phyloP scores from a whole-genome alignment of 2,113 vertebrate genomes.

The Notothenia coriiceps region DNA sequence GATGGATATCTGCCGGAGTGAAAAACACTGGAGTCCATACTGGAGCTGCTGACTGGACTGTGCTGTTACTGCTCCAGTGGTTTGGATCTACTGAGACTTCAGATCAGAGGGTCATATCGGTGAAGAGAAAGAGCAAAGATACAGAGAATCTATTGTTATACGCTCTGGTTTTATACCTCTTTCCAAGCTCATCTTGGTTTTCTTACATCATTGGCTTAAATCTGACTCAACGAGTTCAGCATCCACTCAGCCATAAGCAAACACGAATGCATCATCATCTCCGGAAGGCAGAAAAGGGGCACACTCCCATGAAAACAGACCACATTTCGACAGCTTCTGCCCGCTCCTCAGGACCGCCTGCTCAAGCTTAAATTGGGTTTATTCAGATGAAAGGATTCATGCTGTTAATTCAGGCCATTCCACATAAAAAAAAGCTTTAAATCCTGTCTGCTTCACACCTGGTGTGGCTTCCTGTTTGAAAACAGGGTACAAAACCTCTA shows the following conservation, averaged over 20 bases:
- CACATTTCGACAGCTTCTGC: conserved; percentile 39
- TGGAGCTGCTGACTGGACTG: conserved; percentile 24
- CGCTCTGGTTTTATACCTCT: conserved; percentile 1
- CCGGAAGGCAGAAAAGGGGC: conserved; percentile 34
- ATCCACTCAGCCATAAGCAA: conserved; percentile 42
- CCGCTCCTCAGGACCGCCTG: neutral
- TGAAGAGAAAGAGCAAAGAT: conserved; percentile 24
- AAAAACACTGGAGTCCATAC: conserved; percentile 16
- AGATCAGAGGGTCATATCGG: neutral
- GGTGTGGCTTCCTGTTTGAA: neutral
- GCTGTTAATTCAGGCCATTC: conserved; percentile 27
- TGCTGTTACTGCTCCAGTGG: conserved; percentile 13
- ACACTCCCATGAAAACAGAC: conserved; percentile 19
- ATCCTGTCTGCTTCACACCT: conserved; percentile 4
- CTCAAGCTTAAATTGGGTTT: conserved; percentile 19
- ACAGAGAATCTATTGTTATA: neutral
- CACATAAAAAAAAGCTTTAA: conserved; percentile 41
- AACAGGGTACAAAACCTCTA: neutral
- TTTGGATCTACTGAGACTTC: conserved; percentile 27
- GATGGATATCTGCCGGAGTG: conserved; percentile 47
- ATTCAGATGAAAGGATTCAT: conserved; percentile 32
- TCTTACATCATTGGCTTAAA: conserved; percentile 30
- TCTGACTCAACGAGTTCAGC: conserved; percentile 50
- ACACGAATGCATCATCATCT: conserved; percentile 36
- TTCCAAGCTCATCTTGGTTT: conserved; percentile 22